Evolutionary conservation across 2,797 vertebrate genomes (phyloP).

Genomic region (Chrysocyon brachyurus): DNA sequence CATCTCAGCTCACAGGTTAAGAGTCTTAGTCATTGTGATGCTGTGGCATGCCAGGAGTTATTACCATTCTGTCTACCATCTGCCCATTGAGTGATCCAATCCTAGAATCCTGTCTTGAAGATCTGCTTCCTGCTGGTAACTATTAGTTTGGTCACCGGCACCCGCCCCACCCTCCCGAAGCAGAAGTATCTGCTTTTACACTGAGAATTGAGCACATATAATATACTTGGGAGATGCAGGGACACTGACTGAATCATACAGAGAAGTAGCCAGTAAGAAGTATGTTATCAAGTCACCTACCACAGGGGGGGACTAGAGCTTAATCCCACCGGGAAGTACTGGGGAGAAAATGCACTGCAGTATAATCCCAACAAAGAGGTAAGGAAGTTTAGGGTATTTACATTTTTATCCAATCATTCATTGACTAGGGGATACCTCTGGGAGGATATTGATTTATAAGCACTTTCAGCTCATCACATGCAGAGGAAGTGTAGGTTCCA

Average conservation of each 20-base stretch:
- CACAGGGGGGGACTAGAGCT: neutral
- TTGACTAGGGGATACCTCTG: neutral
- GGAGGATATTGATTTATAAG: neutral
- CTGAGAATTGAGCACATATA: neutral
- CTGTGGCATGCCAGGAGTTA: neutral
- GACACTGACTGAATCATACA: neutral
- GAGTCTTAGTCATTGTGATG: neutral
- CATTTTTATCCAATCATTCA: neutral
- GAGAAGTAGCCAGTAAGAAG: neutral
- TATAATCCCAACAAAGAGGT: neutral
- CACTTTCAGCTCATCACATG: neutral
- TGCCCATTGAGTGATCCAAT: neutral
- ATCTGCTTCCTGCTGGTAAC: neutral
- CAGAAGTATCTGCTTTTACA: neutral
- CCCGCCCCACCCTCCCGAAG: neutral
- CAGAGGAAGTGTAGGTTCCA: neutral
- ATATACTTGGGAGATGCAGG: neutral
- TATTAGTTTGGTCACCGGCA: neutral
- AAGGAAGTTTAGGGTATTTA: neutral
- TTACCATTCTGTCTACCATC: neutral
- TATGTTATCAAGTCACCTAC: neutral
- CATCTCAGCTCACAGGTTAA: neutral
- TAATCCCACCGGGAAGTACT: neutral
- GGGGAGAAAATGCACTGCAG: neutral
- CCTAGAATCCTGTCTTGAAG: neutral